A percentile compares a stretch with the other conserved stretches of the same genome.
Evolutionary conservation across 1,140 invertebrate genomes (phyloP).

Genomic region (Calliphora vicina): DNA sequence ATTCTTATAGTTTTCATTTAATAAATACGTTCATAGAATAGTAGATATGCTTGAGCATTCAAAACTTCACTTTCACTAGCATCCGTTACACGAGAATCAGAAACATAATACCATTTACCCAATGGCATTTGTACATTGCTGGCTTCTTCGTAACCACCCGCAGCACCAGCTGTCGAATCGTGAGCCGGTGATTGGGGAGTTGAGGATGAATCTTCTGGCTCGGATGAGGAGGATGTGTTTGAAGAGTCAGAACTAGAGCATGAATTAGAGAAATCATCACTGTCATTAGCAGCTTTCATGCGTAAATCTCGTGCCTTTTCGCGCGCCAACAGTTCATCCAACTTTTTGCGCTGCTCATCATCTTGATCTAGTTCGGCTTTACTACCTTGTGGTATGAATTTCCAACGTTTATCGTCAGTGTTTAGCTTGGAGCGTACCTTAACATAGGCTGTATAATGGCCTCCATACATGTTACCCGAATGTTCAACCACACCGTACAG

Average conservation of each 20-base stretch:
- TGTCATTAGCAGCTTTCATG: constrained; percentile 58
- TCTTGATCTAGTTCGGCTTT: constrained; percentile 62
- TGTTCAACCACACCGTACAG: constrained; percentile 96
- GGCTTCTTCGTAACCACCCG: constrained; percentile 49
- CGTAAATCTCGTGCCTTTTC: constrained; percentile 61
- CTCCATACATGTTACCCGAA: constrained; percentile 86
- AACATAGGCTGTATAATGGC: constrained; percentile 97
- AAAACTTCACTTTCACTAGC: constrained; percentile 83
- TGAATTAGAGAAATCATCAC: constrained; percentile 65
- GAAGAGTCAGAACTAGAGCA: constrained; percentile 65
- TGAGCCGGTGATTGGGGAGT: constrained; percentile 62
- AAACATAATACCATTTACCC: constrained; percentile 92
- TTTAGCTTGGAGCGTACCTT: constrained; percentile 72
- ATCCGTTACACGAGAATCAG: constrained; percentile 85
- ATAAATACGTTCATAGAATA: constrained; percentile 94
- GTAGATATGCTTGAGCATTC: constrained; percentile 91
- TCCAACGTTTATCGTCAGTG: constrained; percentile 71
- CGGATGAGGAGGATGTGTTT: constrained; percentile 45
- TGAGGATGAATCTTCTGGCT: constrained; percentile 56
- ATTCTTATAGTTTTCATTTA: too few species aligned
- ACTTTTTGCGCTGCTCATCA: constrained; percentile 54
- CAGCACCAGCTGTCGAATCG: constrained; percentile 57
- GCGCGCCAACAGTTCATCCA: constrained; percentile 55
- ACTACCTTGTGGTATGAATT: constrained; percentile 71
- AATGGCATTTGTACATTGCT: constrained; percentile 68